A percentile compares a stretch with the other conserved stretches of the same genome.
phyloP scores from a whole-genome alignment of 2,113 vertebrate species.

The Stercorarius parasiticus region DNA sequence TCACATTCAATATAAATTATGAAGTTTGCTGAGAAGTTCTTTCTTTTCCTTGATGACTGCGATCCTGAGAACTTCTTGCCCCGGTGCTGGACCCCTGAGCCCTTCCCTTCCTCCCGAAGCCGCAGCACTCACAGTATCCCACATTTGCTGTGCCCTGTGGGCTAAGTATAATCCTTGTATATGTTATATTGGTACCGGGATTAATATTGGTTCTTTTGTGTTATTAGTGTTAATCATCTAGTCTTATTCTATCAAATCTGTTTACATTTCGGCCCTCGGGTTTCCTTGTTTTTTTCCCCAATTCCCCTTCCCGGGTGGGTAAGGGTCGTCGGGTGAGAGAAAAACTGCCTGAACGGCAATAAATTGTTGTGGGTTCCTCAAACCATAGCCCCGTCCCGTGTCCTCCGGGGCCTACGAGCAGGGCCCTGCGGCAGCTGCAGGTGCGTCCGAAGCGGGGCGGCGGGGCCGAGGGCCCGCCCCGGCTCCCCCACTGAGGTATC shows the following conservation, averaged over 20 bases:
- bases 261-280: neutral
- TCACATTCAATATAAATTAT: neutral
- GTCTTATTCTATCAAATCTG: neutral
- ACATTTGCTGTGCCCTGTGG: neutral
- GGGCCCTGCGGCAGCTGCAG: too few species aligned
- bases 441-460: rapidly evolving
- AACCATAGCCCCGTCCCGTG: too few species aligned
- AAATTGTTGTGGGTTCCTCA: neutral
- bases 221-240: neutral
- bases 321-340: neutral
- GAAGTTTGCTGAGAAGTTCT: neutral
- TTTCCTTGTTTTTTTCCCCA: neutral
- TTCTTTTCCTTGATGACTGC: neutral
- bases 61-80: neutral
- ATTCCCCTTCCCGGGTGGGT: neutral
- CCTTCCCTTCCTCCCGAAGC: neutral
- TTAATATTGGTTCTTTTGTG: neutral
- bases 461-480: rapidly evolving
- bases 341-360: neutral
- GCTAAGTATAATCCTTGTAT: neutral
- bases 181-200: neutral
- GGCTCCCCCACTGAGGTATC: rapidly evolving
- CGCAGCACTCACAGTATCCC: neutral
- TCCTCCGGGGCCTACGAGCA: rapidly evolving
- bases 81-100: neutral